phyloP scores from a whole-genome alignment of 2,888 invertebrate genomes.

The Plagodis dolabraria region DNA sequence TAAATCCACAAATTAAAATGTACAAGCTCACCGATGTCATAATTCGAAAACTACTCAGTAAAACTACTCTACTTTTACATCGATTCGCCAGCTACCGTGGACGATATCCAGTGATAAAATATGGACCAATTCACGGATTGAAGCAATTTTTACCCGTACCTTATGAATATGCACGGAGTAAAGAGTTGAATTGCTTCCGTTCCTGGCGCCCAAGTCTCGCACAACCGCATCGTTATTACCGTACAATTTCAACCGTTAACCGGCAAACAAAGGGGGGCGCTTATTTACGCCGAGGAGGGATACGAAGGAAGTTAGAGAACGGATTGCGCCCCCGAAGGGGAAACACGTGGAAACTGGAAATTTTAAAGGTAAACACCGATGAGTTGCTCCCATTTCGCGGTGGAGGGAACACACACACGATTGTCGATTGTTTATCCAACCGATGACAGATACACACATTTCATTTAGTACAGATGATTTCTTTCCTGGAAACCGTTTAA shows the following conservation, averaged over 20 bases:
- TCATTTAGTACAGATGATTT: constrained; percentile 37
- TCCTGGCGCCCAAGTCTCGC: constrained; percentile 45
- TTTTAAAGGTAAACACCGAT: constrained; percentile 57
- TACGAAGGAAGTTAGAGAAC: constrained; percentile 55
- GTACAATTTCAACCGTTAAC: constrained; percentile 68
- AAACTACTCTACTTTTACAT: constrained; percentile 9
- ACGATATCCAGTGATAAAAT: constrained; percentile 37
- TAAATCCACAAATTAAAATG: too few species aligned
- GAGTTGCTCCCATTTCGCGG: constrained; percentile 46
- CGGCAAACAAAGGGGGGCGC: constrained; percentile 63
- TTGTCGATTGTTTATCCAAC: constrained; percentile 41
- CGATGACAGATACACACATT: constrained; percentile 15
- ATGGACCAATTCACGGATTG: constrained; percentile 41
- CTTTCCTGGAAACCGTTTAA: constrained; percentile 8
- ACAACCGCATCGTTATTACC: constrained; percentile 61
- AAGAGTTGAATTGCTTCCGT: constrained; percentile 60
- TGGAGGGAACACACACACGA: constrained; percentile 36
- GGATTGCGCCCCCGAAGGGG: constrained; percentile 46
- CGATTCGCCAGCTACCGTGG: constrained; percentile 27
- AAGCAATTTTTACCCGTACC: constrained; percentile 50
- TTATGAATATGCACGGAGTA: constrained; percentile 61
- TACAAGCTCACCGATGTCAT: not conserved
- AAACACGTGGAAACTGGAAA: constrained; percentile 45
- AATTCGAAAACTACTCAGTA: not conserved
- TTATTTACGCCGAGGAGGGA: constrained; percentile 58